These are phyloP conservation scores for Mionectes olivaceus DNA, from an alignment of 2,797 vertebrate species.

Conservation along the genomic window DNA sequence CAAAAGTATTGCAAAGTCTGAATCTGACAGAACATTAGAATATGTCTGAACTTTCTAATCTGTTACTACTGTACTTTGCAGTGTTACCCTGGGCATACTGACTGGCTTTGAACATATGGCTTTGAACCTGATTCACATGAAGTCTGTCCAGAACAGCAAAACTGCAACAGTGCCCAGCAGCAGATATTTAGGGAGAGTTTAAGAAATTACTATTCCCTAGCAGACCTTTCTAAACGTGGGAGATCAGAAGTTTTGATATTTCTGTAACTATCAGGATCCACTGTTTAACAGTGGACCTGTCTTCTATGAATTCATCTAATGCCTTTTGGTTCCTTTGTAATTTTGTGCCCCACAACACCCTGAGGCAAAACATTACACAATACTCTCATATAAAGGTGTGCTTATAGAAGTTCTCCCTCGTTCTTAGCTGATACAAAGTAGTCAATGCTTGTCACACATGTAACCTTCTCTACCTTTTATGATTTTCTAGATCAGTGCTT, in stretches of 20 bases:
- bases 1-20: background rate
- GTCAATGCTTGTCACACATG: background rate
- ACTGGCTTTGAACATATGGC: background rate
- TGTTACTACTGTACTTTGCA: background rate
- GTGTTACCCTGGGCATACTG: background rate
- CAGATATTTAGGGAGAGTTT: background rate
- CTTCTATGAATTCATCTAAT: background rate
- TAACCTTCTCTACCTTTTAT: background rate
- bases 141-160: background rate
- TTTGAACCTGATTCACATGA: background rate
- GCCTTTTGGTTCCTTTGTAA: background rate
- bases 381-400: background rate
- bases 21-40: background rate
- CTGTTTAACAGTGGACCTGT: background rate
- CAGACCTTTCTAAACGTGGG: background rate
- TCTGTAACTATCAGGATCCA: background rate
- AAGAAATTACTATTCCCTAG: background rate
- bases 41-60: background rate
- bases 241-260: background rate
- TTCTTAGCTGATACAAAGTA: background rate
- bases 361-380: background rate
- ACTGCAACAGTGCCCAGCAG: background rate
- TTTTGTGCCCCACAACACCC: background rate
- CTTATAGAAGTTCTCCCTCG: background rate
- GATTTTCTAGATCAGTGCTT: background rate